Evolutionary conservation across 2,113 vertebrate species (phyloP), one percentile per base, ranked within the genome.

Genomic region (Eclectus roratus): DNA sequence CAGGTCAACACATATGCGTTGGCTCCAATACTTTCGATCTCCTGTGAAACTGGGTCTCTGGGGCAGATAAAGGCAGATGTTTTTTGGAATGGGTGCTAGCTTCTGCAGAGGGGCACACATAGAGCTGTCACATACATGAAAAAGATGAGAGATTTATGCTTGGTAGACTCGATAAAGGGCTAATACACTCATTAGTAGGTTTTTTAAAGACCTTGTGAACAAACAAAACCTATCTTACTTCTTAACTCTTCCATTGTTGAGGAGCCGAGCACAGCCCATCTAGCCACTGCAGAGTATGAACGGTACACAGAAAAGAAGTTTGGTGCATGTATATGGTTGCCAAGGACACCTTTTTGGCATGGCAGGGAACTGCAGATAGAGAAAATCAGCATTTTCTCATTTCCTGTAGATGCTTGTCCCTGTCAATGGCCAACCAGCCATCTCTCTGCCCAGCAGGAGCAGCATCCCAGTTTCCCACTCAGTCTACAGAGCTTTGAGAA

Each of bases 161-260:
- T n/a, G 4, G 8, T 9, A 74, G n/a, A 27, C 50, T 47, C n/a
- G 56, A 20, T 61, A 33, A 79, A 55, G 43, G 15, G 11, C 1
- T 16, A 29, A 24, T 10, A 20, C 4, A 17, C 23, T 0, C 0
- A 21, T 3, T 13, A 2, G 1, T 2, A 47, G 60, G 31, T 13
- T 49, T 90, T 69, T 58, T 10, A 27, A 43, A 44, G 35, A 85
- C 47, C 64, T 50, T 15, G 10, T 21, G 41, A 72, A 61, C n/a
- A 88, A 73, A 44, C 16, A 76, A 76, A 81, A 33, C 19, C 12
- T 16, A 20, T 16, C 7, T 2, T 71, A 13, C 5, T 41, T 83
- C 60, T 65, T 33, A 31, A 8, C 29, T 47, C 24, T 61, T 47
- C 68, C 13, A 5, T 33, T 53, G 68, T 29, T 20, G 46, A 68